Evolutionary conservation across 2,888 invertebrate genomes (phyloP).

Genomic region (Criorhina ranunculi): DNA sequence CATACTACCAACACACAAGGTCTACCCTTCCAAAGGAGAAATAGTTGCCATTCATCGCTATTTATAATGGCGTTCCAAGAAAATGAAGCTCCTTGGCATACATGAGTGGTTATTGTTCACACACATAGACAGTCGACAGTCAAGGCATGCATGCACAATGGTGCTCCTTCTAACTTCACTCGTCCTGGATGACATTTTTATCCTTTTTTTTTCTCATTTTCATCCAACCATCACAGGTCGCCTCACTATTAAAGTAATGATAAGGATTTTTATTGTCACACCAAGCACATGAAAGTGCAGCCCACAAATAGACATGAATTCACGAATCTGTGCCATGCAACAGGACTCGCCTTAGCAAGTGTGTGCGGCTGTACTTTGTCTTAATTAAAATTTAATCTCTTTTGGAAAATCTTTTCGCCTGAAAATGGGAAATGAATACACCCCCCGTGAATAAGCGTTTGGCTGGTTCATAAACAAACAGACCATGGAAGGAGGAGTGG

Average conservation of each 20-base stretch:
- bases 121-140: constrained; percentile 8
- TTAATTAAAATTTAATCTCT: constrained; percentile 78
- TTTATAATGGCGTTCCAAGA: constrained; percentile 35
- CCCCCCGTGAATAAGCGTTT: constrained; percentile 41
- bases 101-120: constrained; percentile 34
- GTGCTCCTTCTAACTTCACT: not conserved
- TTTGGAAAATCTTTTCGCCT: constrained; percentile 66
- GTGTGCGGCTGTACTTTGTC: constrained; percentile 68
- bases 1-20: not conserved
- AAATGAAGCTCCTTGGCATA: constrained; percentile 5
- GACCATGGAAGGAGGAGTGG: not conserved
- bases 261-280: constrained; percentile 29
- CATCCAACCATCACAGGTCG: not conserved
- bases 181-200: constrained; percentile 23
- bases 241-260: constrained; percentile 37
- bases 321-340: constrained; percentile 16
- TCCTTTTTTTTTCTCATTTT: constrained; percentile 5
- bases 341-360: constrained; percentile 5
- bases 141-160: constrained; percentile 22
- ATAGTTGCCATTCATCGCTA: constrained; percentile 35
- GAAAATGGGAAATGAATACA: constrained; percentile 70
- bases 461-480: constrained; percentile 39
- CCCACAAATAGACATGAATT: not conserved
- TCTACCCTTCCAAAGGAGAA: constrained; percentile 14
- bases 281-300: not conserved